Evolutionary conservation across 2,888 invertebrate species (phyloP).

Genomic region (Diaprepes abbreviatus): DNA sequence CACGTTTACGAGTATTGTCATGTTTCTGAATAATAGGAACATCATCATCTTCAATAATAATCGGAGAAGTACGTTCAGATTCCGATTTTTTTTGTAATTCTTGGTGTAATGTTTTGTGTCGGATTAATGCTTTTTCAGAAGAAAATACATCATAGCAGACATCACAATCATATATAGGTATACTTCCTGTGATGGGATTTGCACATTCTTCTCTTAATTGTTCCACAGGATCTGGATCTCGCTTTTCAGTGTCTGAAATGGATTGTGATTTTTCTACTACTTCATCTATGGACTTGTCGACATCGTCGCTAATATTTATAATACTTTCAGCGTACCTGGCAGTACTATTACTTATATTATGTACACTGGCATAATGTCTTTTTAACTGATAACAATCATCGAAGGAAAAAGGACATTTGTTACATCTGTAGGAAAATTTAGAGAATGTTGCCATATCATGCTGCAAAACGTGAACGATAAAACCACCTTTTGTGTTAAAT

Average conservation of each 20-base stretch:
- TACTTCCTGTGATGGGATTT: slow-evolving; percentile 16
- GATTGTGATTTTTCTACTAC: no score
- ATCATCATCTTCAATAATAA: slow-evolving; percentile 44
- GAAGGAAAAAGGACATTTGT: slow-evolving; percentile 49
- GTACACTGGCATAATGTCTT: slow-evolving; percentile 47
- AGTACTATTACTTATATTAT: background rate
- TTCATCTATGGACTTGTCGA: background rate
- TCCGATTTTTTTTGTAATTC: slow-evolving; percentile 37
- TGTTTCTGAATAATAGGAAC: slow-evolving; percentile 38
- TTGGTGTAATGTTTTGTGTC: slow-evolving; percentile 54
- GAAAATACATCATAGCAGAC: slow-evolving; percentile 58
- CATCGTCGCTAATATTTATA: background rate
- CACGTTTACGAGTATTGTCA: slow-evolving; percentile 32
- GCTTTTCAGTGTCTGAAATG: background rate
- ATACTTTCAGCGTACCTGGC: background rate
- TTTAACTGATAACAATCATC: slow-evolving; percentile 54
- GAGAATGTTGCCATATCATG: slow-evolving; percentile 47
- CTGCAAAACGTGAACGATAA: slow-evolving; percentile 55
- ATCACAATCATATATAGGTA: slow-evolving; percentile 43
- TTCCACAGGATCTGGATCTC: background rate
- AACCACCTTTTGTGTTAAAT: slow-evolving; percentile 54
- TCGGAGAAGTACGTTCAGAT: background rate
- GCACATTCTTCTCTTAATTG: background rate
- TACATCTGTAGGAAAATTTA: slow-evolving; percentile 49
- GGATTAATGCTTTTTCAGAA: slow-evolving; percentile 52